Evolutionary conservation across 1,140 invertebrate genomes (phyloP), one percentile per base, ranked within the genome.

Genomic region (Pinna nobilis): DNA sequence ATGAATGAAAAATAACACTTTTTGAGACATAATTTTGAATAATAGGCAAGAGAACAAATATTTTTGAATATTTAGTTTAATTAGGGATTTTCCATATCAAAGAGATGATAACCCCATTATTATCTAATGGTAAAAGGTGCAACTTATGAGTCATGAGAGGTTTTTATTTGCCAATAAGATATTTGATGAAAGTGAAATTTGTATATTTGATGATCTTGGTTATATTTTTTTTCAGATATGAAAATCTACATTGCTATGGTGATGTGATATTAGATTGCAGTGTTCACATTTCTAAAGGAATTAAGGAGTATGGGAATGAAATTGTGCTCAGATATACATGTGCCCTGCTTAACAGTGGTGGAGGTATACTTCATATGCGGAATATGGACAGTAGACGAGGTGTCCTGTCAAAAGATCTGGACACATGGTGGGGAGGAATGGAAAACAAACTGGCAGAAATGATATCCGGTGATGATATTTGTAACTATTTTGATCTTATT

Each of bases 361-460:
- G 83, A 23, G 83, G 83, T n/a, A 74, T 83, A 37, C 72, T 84
- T 4, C 75, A 76, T 35, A 85, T 83, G 83, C 57, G 72, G 23
- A 85, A 84, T 50, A 23, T 79, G 23, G 82, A 84, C 68, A 44
- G 47, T 33, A 20, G 67, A 33, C 41, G 51, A 32, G 64, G 44
- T 13, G 67, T 80, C 1, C 75, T 79, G 23, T 76, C 82, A 15
- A 85, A 85, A 77, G 70, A 83, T 41, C 70, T 85, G 1, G 83
- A 85, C 63, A 79, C 65, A 2, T 85, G 83, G 83, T 85, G 83
- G 83, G 81, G 83, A 74, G 83, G 80, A 1, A 82, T 85, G 76
- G 83, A 85, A 61, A 77, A 66, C 37, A 78, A 81, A 51, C 61
- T 85, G 44, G 82, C 83, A 0, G 75, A 74, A 49, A 83, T 85